Evolutionary conservation across 2,797 vertebrate species (phyloP).

Genomic region (Falco novaeseelandiae): DNA sequence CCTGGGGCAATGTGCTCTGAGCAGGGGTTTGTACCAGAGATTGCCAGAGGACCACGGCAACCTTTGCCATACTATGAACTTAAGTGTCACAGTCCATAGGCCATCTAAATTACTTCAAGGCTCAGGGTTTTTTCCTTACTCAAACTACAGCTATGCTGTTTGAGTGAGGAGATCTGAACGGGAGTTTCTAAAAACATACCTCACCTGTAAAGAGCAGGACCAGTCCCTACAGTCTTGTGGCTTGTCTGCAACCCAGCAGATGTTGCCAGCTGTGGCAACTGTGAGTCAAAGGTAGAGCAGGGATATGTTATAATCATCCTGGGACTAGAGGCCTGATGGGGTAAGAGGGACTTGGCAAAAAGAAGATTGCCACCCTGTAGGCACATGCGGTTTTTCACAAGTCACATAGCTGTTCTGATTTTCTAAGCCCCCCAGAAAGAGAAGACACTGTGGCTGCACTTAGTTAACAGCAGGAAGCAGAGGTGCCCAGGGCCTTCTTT

Average conservation of each 20-base stretch:
- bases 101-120: not conserved
- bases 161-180: not conserved
- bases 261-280: not conserved
- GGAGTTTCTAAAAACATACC: not conserved
- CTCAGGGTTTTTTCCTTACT: not conserved
- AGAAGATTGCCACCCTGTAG: not conserved
- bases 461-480: not conserved
- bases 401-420: not conserved
- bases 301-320: fast-evolving
- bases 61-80: not conserved
- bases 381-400: not conserved
- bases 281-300: not conserved
- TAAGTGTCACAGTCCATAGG: not conserved
- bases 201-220: not conserved
- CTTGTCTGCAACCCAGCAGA: not conserved
- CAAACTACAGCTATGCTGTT: not conserved
- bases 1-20: not conserved
- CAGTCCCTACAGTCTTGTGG: not conserved
- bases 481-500: not conserved
- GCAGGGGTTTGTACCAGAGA: not conserved
- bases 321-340: not conserved
- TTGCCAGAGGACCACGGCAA: not conserved
- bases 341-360: not conserved
- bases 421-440: not conserved
- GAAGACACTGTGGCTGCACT: not conserved